Evolutionary conservation across 2,888 invertebrate genomes (phyloP).

Genomic region (Polyploca ridens): DNA sequence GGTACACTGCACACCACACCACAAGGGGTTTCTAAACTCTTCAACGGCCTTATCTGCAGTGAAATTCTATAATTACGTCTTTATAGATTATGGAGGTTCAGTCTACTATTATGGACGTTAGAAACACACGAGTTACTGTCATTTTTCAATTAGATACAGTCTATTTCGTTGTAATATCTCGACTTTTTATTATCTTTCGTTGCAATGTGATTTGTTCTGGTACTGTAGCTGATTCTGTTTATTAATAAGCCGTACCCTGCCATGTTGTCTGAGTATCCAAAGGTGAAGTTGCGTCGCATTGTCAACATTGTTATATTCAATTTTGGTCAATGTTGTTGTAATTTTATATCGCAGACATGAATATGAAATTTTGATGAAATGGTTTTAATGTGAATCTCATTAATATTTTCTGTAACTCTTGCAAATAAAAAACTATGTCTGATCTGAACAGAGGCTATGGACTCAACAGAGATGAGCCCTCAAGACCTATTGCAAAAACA

Average conservation of each 20-base stretch:
- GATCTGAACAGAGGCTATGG: neutral
- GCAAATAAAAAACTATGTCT: neutral
- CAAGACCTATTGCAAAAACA: neutral
- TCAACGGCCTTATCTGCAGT: constrained; percentile 37
- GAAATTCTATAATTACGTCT: constrained; percentile 47
- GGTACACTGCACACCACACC: constrained; percentile 18
- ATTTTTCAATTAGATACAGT: constrained; percentile 9
- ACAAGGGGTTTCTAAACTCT: constrained; percentile 48
- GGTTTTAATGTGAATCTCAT: no score
- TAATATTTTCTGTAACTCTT: no score
- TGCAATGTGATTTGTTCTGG: constrained; percentile 8
- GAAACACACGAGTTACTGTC: neutral
- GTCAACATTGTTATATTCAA: neutral
- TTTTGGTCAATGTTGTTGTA: neutral
- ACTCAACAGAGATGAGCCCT: neutral
- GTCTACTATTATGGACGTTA: neutral
- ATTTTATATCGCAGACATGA: neutral
- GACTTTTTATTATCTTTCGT: constrained; percentile 2
- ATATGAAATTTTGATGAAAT: neutral
- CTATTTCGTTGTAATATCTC: constrained; percentile 9
- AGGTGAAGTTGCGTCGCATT: neutral
- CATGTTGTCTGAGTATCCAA: neutral
- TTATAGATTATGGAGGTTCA: constrained; percentile 23
- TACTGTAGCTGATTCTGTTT: neutral
- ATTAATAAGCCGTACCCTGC: neutral